Conservation (phyloP, 92 coral and sea anemone species). For the Epizoanthus ramosus region DNA sequence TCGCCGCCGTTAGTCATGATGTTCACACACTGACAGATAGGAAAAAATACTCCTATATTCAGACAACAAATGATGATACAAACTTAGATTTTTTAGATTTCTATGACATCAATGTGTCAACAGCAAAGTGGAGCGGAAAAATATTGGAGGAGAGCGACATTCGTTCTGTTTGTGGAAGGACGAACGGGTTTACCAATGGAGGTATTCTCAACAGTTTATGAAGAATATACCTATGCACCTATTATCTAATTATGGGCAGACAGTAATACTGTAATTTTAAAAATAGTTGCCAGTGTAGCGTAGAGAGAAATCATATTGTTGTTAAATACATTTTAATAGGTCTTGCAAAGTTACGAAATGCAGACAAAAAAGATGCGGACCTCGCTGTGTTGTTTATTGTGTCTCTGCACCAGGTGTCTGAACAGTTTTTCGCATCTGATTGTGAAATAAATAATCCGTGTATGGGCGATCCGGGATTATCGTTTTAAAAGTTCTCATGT, state of each 20-base stretch:
- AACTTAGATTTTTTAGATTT: constrained; percentile 4
- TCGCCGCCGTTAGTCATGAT: not conserved
- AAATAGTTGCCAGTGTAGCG: no score
- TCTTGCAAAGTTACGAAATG: constrained; percentile 22
- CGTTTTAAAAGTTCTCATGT: no score
- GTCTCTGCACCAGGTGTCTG: no score
- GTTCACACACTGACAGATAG: not conserved
- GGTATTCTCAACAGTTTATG: no score
- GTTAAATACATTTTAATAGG: constrained; percentile 8
- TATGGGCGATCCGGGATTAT: no score
- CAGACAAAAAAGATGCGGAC: constrained; percentile 9
- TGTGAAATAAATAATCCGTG: no score
- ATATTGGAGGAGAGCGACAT: not conserved
- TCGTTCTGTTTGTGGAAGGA: not conserved
- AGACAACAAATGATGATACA: constrained; percentile 1
- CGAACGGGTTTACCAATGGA: no score
- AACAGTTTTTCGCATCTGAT: no score
- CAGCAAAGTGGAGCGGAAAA: not conserved
- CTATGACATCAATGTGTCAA: not conserved
- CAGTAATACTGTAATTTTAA: no score
- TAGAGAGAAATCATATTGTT: not conserved
- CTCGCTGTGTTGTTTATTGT: not conserved
- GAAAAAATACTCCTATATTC: not conserved
- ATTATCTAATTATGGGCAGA: no score
- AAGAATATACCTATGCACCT: no score